Base-by-base conservation (phyloP, 2,888 invertebrate genomes). In the Antheraea yamamai region DNA sequence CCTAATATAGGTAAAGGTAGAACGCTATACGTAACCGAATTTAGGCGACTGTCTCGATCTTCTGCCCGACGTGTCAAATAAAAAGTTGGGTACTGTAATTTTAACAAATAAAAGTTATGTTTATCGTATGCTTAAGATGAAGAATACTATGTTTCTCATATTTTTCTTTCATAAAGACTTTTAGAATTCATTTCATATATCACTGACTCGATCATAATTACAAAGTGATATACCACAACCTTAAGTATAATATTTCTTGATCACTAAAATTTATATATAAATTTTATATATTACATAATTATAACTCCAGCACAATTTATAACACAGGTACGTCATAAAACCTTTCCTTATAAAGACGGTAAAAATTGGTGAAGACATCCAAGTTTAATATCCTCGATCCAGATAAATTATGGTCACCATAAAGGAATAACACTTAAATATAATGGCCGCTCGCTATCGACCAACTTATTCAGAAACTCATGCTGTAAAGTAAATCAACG, bases 391-490 rank as follows among this genome's bases (percentile, higher is more conserved):
- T 66, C 26, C 23, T 18, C 26, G 58, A 52, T 30, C 74, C 30
- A 30, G n/a, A 30, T 35, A 68, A 68, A 52, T 23, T 10, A 78
- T 86, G 81, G 83, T 73, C 80, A 81, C 84, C 81, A 78, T 80
- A 83, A 77, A 75, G 58, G 78, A 80, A 82, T 81, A 84, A 80
- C 82, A 83, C 81, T 81, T 80, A 82, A 85, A 84, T 86, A 84
- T 86, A 88, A 88, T 85, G 88, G 86, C 85, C 85, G 81, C 79
- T 82, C 81, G 76, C 80, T 78, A 51, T 78, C 80, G 23, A 76
- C 77, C 78, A 81, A 79, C 81, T 81, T 83, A 81, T 83, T 84
- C 80, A 83, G 83, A 88, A 87, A 84, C 83, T 82, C 78, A 82
- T 82, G 81, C 83, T 83, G 82, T 81, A 80, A 81, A 84, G 84